These are phyloP conservation scores for Poeciliopsis paucimaculata DNA, from an alignment of 2,797 vertebrate genomes.

Conservation along the genomic window DNA sequence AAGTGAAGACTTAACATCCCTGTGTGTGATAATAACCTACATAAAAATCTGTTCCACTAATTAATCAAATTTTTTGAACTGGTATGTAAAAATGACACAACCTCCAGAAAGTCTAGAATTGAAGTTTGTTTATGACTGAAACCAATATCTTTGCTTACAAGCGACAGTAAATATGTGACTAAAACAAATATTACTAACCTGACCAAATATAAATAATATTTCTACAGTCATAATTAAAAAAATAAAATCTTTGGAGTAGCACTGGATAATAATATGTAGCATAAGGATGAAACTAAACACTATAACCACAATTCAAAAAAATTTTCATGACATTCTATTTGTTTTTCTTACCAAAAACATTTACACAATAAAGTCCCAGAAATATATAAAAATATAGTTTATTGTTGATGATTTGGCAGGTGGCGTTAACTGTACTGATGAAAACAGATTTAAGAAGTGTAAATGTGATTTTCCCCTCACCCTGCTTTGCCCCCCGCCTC, in stretches of 20 bases:
- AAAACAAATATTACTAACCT: neutral
- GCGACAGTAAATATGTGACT: neutral
- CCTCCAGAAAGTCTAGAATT: neutral
- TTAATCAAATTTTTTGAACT: neutral
- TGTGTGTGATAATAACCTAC: neutral
- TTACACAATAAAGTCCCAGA: neutral
- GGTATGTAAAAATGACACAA: neutral
- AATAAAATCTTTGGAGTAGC: neutral
- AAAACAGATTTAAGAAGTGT: neutral
- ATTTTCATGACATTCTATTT: neutral
- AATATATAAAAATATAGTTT: neutral
- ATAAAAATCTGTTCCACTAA: neutral
- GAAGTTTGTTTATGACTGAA: neutral
- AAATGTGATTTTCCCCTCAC: slow-evolving; percentile 72
- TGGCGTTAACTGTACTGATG: neutral
- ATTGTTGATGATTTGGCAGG: neutral
- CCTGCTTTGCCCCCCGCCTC: slow-evolving; percentile 95
- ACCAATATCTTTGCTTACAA: neutral
- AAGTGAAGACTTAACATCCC: neutral
- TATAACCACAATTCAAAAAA: neutral
- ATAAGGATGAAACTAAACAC: neutral
- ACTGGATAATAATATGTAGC: neutral
- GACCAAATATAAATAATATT: neutral
- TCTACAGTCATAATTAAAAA: neutral
- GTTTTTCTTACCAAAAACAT: neutral